These are phyloP conservation scores for Drosophila pallidifrons DNA, from an alignment of 1,140 invertebrate species.

Conservation along the genomic window DNA sequence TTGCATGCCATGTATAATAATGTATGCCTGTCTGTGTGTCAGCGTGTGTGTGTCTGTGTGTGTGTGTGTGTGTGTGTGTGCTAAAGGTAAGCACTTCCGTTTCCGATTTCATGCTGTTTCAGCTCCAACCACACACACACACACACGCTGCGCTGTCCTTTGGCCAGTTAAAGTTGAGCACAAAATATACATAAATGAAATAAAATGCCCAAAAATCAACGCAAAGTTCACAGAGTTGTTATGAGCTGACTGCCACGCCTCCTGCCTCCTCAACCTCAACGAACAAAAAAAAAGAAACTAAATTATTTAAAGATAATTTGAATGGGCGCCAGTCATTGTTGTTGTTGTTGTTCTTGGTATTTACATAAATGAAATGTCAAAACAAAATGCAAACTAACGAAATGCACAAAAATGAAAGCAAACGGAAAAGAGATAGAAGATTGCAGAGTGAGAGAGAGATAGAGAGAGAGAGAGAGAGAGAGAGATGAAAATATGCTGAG, in stretches of 20 bases:
- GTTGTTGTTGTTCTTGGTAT: conserved; percentile 61
- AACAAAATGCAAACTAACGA: conserved; percentile 62
- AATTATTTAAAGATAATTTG: conserved; percentile 82
- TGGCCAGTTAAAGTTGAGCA: conserved; percentile 31
- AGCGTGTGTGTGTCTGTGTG: conserved; percentile 33
- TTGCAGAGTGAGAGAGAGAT: neutral
- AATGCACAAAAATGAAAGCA: conserved; percentile 28
- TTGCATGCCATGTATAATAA: conserved; percentile 56
- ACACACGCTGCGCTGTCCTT: conserved; percentile 30
- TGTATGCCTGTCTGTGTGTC: conserved; percentile 31
- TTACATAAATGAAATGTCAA: conserved; percentile 73
- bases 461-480: neutral
- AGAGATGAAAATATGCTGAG: conserved; percentile 39
- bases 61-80: conserved; percentile 56
- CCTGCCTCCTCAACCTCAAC: conserved; percentile 1
- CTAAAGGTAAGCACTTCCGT: conserved; percentile 74
- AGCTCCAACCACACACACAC: conserved; percentile 34
- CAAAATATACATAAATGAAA: conserved; percentile 38
- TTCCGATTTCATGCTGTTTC: conserved; percentile 73
- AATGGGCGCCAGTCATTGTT: conserved; percentile 65
- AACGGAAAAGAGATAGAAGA: conserved; percentile 20
- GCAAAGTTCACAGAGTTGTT: conserved; percentile 33
- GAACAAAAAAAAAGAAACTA: conserved; percentile 34
- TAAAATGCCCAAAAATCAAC: conserved; percentile 45
- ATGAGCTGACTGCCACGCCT: conserved; percentile 24